Conservation (phyloP, 1,140 invertebrate species). For the Colletes gigas region DNA sequence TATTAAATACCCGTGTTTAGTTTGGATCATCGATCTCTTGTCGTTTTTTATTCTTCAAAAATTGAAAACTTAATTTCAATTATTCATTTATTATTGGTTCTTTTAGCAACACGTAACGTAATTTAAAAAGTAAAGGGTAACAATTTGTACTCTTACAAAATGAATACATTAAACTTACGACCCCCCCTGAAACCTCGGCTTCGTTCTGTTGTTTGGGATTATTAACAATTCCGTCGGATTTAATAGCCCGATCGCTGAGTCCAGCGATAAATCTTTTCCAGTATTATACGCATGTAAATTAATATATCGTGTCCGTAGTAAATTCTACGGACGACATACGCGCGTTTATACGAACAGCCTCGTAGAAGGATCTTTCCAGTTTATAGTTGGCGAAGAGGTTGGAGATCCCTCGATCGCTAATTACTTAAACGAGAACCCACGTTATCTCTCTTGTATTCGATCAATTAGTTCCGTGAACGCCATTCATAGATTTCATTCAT, state of each 20-base stretch:
- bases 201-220: neutral
- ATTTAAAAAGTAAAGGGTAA: too few relatives aligned
- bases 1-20: too few relatives aligned
- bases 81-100: too few relatives aligned
- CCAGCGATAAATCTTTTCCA: conserved; percentile 27
- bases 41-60: too few relatives aligned
- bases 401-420: neutral
- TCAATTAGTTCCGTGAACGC: neutral
- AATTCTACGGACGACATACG: conserved; percentile 20
- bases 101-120: too few relatives aligned
- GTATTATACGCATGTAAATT: conserved; percentile 28
- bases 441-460: conserved; percentile 1
- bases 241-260: conserved; percentile 14
- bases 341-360: neutral
- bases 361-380: conserved; percentile 14
- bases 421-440: conserved; percentile 24
- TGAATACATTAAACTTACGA: neutral
- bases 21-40: too few relatives aligned
- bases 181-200: neutral
- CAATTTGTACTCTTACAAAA: neutral
- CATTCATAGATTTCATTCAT: neutral
- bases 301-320: conserved; percentile 29
- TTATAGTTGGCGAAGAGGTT: conserved; percentile 21
- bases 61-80: too few relatives aligned
- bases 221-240: conserved; percentile 19